Evolutionary conservation across 2,888 invertebrate genomes (phyloP), one percentile per base, ranked within the genome.

Genomic region (Lucinisca nassula): DNA sequence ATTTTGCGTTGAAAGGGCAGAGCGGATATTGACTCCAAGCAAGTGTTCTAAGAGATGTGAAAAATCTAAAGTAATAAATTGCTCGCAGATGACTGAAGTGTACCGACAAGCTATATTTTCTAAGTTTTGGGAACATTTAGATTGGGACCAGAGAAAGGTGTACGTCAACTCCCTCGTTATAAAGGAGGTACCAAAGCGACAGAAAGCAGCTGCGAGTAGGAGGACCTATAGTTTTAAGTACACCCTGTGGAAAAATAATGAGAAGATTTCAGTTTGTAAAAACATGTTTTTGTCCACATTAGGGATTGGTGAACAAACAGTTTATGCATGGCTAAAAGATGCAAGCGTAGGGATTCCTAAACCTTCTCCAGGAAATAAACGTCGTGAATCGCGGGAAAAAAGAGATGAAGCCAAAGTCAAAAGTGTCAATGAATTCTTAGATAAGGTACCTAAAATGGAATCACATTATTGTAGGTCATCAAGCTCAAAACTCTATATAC

Each of bases 261-360:
- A 75, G 58, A 78, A 79, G 27, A 38, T 87, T 58, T 51, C 49
- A 55, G 87, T 90, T n/a, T 91, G 89, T 72, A 87, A 87, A 82
- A 82, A 80, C 38, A 85, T 91, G 85, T 90, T 91, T 14, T 80
- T 90, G 61, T 78, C 82, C n/a, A 90, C 86, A 40, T 76, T 90
- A 27, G 84, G 87, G 32, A 87, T 89, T 58, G 85, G 85, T 24
- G 83, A 90, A 72, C 78, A 82, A 61, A 84, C 82, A 38, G 84
- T 90, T 35, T 87, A 88, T 79, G 70, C 21, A 24, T 90, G 90
- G 87, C 30, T 85, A 24, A 70, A 75, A 12, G 61, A 61, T 27
- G 61, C 61, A 24, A 61, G 61, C 30, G 51, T 8, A 61, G 8
- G 61, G 21, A n/a, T 27, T 30, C 24, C n/a, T 61, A 27, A 10